Evolutionary conservation across 2,113 vertebrate genomes (phyloP), one percentile per base, ranked within the genome.

Genomic region (Hemibagrus wyckioides): DNA sequence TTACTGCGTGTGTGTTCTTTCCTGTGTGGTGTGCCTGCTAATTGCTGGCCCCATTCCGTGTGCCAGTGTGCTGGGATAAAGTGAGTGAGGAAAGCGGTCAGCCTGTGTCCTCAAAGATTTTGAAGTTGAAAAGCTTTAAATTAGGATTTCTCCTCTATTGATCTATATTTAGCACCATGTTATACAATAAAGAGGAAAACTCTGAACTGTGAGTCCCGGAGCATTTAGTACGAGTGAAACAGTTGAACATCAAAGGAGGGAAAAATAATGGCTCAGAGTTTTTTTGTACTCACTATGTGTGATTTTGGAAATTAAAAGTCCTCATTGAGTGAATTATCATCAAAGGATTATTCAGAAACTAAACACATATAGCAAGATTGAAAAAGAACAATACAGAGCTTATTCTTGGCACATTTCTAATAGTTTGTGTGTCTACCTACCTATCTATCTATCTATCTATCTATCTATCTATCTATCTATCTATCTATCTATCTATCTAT

Each of bases 1-100:
- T 89, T n/a, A 87, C 63, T 83, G 52, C 50, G 52, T 86, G 65
- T 88, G 84, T 81, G 85, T 86, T 86, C 80, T 85, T 90, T 90
- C 83, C 86, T 88, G 71, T 83, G 65, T 86, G 80, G 71, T 77
- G 36, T 61, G 73, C 65, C 48, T 84, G 13, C 79, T 88, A 84
- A 90, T 90, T 86, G 59, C 77, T 83, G 61, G 52, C 54, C 71
- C 52, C 81, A 61, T 67, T 87, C n/a, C 79, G 57, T 52, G 39
- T 84, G 54, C 57, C 19, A 87, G 86, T 89, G 88, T 89, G 86
- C 87, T 82, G 82, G 69, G 65, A 65, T 19, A 39, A 30, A 54
- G 8, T 59, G 17, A 67, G 41, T 81, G 57, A 75, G 80, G 30
- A 33, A 86, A 67, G 8, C 59, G 57, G 11, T 28, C 21, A 50